These are phyloP conservation scores for Rhinoraja longicauda DNA, from an alignment of 2,797 vertebrate species.

Conservation along the genomic window DNA sequence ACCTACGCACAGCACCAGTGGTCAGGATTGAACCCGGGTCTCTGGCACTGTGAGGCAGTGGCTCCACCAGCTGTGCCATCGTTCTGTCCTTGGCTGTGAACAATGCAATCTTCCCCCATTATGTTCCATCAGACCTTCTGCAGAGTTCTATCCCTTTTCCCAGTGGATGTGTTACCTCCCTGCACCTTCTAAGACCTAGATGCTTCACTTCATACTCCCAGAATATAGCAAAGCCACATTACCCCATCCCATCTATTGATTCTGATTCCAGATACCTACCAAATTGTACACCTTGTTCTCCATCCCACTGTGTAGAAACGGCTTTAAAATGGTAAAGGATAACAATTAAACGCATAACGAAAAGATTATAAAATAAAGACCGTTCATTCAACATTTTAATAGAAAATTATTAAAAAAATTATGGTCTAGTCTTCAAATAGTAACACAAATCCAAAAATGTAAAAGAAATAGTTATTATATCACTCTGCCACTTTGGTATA, in stretches of 20 bases:
- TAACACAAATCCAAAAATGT: background rate
- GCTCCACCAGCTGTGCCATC: too few species aligned
- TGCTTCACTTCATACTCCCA: background rate
- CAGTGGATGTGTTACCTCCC: background rate
- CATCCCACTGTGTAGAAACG: background rate
- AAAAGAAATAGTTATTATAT: background rate
- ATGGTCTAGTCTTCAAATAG: background rate
- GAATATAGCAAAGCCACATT: background rate
- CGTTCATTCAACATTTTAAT: background rate
- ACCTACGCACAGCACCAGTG: too few species aligned
- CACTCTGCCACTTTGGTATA: background rate
- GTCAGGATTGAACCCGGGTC: too few species aligned
- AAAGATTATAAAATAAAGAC: background rate
- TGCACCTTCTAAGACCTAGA: background rate
- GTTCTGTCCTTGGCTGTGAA: background rate
- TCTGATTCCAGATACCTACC: constrained; percentile 1
- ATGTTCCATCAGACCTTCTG: background rate
- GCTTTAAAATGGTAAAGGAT: constrained; percentile 8
- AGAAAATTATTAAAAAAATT: background rate
- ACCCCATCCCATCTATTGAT: too few species aligned
- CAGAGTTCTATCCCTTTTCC: background rate
- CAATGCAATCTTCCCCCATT: background rate
- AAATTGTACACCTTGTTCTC: background rate
- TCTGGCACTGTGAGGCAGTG: too few species aligned
- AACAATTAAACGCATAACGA: background rate